Conservation (phyloP, 2,888 invertebrate species). For the Autographa gamma region DNA sequence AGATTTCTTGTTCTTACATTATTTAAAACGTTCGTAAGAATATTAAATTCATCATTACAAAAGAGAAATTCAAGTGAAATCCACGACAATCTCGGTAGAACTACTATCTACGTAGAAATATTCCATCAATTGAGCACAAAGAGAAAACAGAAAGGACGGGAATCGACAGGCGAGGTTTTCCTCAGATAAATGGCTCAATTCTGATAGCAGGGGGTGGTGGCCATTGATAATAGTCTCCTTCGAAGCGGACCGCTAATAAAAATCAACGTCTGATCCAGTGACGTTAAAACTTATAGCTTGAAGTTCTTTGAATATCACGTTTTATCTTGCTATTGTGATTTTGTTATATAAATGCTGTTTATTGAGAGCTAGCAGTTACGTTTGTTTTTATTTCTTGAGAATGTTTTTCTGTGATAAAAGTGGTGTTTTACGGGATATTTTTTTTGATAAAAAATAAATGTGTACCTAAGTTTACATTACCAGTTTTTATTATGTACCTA, state of each 20-base stretch:
- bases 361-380: too few relatives aligned
- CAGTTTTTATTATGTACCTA: too few relatives aligned
- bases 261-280: conserved; percentile 15
- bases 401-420: too few relatives aligned
- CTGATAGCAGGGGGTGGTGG: conserved; percentile 55
- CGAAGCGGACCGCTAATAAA: conserved; percentile 20
- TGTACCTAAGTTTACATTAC: too few relatives aligned
- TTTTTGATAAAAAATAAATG: too few relatives aligned
- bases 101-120: conserved; percentile 31
- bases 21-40: too few relatives aligned
- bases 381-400: too few relatives aligned
- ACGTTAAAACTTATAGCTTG: conserved; percentile 7
- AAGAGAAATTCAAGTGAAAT: not conserved
- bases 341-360: too few relatives aligned
- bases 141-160: conserved; percentile 38
- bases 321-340: not conserved
- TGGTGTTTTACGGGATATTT: too few relatives aligned
- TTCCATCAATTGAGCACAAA: conserved; percentile 51
- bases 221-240: conserved; percentile 61
- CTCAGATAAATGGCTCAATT: conserved; percentile 70
- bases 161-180: conserved; percentile 44
- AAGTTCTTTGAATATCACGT: conserved; percentile 11
- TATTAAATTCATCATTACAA: not conserved
- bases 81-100: not conserved
- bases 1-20: too few relatives aligned